These are phyloP conservation scores for Brachionus rotundiformis DNA, from an alignment of 1,140 invertebrate species.

Conservation along the genomic window DNA sequence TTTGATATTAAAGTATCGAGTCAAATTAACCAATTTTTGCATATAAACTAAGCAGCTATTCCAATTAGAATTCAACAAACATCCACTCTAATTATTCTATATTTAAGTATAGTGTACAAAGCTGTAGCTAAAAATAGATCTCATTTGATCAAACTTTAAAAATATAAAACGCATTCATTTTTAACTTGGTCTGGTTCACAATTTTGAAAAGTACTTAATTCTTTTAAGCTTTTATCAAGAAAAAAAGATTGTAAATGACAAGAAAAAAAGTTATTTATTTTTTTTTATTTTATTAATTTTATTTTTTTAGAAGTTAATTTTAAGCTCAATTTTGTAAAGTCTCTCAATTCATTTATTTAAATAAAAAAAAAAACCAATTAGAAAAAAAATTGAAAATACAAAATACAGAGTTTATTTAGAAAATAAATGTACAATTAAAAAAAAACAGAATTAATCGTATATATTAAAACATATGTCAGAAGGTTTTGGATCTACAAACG, in stretches of 20 bases:
- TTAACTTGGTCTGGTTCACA: not conserved
- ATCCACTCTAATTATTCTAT: constrained; percentile 2
- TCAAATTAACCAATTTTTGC: not conserved
- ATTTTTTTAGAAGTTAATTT: too few relatives aligned
- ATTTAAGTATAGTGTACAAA: not conserved
- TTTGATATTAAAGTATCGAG: not conserved
- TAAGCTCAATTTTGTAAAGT: too few relatives aligned
- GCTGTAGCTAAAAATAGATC: constrained; percentile 2
- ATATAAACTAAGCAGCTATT: not conserved
- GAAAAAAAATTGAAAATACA: too few relatives aligned
- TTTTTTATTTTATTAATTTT: too few relatives aligned
- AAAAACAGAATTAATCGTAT: constrained; percentile 3
- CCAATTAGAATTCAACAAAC: not conserved
- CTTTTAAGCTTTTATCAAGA: too few relatives aligned
- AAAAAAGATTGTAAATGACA: too few relatives aligned
- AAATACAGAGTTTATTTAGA: not conserved
- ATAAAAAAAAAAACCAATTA: too few relatives aligned
- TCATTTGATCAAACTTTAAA: too few relatives aligned
- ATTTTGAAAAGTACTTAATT: too few relatives aligned
- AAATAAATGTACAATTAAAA: not conserved
- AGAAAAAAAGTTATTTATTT: too few relatives aligned
- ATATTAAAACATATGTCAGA: constrained; percentile 29
- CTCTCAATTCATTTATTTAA: too few relatives aligned
- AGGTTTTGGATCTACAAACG: constrained; percentile 8
- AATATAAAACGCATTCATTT: too few relatives aligned